Evolutionary conservation across 2,888 invertebrate species (phyloP), one percentile per base, ranked within the genome.

Genomic region (Leptopterna dolabrata): DNA sequence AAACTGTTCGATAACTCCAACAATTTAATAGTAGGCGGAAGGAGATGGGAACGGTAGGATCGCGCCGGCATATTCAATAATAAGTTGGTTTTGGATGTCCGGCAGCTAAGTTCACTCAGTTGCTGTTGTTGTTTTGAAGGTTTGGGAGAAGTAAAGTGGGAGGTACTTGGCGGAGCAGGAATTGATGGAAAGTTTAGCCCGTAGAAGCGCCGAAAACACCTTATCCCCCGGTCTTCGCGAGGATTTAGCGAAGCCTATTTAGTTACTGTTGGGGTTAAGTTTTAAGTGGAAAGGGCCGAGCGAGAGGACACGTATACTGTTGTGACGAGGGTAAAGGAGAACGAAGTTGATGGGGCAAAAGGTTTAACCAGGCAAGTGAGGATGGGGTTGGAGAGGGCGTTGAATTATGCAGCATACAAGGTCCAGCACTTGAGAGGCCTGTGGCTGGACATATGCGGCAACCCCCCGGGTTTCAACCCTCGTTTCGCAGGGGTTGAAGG

Each of bases 341-440:
- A 27, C 45, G 27, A 45, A 27, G 63, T 24, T 45, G 78, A 78
- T 78, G 78, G 30, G 55, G 36, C 45, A 24, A 19, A 78, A 45
- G 78, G 78, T 19, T 30, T 27, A 45, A 45, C 51, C 29, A 24
- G 81, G 81, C 27, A 45, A 13, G 45, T n/a, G 73, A 51, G 29
- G 29, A 13, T 24, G 30, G 71, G 51, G 30, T 16, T 63, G n/a
- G 6, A 36, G 24, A 19, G 9, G 36, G 80, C 27, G 63, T 63
- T 87, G 86, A 87, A 87, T 87, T 80, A 87, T 87, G 86, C 55
- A 87, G 80, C 63, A 19, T 87, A 87, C 86, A 87, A 87, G 86
- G 86, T 87, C 86, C 86, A 87, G 86, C 86, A 87, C 86, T 87
- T 80, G 86, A 80, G 78, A 87, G 80, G 29, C 51, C 73, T 43